Evolutionary conservation across 2,113 vertebrate genomes (phyloP), one percentile per base, ranked within the genome.

Genomic region (Elaphurus davidianus): DNA sequence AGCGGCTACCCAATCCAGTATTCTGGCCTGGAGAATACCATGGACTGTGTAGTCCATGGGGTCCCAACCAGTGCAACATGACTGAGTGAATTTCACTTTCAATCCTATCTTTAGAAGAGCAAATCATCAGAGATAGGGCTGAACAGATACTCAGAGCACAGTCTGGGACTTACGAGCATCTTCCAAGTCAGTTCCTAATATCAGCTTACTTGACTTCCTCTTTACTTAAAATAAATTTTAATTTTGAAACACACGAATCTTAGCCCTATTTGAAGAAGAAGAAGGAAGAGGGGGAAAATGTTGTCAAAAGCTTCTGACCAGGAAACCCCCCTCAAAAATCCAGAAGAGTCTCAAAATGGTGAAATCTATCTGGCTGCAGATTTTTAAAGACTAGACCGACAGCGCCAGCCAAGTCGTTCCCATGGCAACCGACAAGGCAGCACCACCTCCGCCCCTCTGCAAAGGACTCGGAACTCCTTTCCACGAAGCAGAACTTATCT

Each of bases 261-360:
- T 47, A 87, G 8, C 5, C 33, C 23, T n/a, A 0, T 17, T 19
- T 84, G 14, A 84, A 59, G 25, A 19, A 45, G 33, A 17, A 43
- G 78, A 27, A 47, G 25, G 33, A 30, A 62, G n/a, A 2, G 16
- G 45, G 2, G 7, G n/a, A 1, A 36, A 21, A 90, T 33, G 30
- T n/a, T 45, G 43, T 81, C 91, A 19, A 59, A 54, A 87, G 7
- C 2, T 87, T 33, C 67, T 78, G 52, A 16, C 23, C 25, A 50
- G n/a, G 13, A 93, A 91, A 55, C 28, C 43, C 9, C 23, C 55
- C 92, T 95, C 45, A 55, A 59, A 96, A 95, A n/a, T 12, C 13
- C 28, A 43, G 23, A 47, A 67, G n/a, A 55, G 2, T 28, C 54
- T 96, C 67, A 15, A 40, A 52, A n/a, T 6, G 43, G 28, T 25